Conservation (phyloP, 2,888 invertebrate genomes). For the Folsomia candida region DNA sequence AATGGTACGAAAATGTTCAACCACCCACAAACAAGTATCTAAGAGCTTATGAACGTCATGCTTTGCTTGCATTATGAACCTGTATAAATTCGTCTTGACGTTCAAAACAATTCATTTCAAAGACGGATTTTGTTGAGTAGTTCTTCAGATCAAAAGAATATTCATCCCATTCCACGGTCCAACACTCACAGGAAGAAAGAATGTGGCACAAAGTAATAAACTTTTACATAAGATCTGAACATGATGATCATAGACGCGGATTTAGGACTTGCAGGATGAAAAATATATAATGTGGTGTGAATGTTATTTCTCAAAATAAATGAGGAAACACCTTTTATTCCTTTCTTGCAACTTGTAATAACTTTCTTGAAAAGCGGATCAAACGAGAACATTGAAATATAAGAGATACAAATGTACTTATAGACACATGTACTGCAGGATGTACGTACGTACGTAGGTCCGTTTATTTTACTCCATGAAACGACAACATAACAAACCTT, state of each 20-base stretch:
- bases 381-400: no score
- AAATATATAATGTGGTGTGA: background rate
- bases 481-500: no score
- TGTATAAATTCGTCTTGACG: background rate
- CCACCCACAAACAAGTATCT: no score
- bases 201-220: background rate
- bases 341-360: background rate
- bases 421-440: no score
- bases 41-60: no score
- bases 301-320: constrained; percentile 2
- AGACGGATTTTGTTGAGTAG: background rate
- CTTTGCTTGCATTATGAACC: no score
- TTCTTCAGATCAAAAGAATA: background rate
- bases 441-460: no score
- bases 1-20: no score
- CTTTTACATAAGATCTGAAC: background rate
- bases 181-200: background rate
- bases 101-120: no score
- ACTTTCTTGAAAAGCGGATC: background rate
- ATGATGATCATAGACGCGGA: no score
- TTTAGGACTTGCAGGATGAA: background rate
- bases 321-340: constrained; percentile 2
- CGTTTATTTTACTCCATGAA: no score
- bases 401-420: no score
- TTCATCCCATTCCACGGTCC: background rate